These are phyloP conservation scores for Zygaena filipendulae DNA, from an alignment of 2,888 invertebrate species.

Conservation along the genomic window DNA sequence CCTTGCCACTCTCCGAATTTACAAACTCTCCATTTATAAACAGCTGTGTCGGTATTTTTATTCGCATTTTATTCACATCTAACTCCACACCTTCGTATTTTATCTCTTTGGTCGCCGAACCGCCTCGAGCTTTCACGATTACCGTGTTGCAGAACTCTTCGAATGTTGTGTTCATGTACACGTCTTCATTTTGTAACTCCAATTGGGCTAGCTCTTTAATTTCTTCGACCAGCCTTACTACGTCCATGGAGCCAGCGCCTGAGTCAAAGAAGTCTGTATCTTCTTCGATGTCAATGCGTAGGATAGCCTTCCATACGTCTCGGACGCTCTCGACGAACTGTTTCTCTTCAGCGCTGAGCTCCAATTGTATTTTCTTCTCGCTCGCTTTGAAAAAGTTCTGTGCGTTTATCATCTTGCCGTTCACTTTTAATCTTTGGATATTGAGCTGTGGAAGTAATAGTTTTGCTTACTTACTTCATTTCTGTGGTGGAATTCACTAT, in stretches of 20 bases:
- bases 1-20: conserved; percentile 75
- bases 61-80: conserved; percentile 83
- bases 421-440: conserved; percentile 79
- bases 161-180: conserved; percentile 93
- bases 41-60: conserved; percentile 89
- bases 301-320: conserved; percentile 86
- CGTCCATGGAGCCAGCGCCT: conserved; percentile 99
- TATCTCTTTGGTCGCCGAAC: conserved; percentile 59
- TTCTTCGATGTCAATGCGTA: conserved; percentile 78
- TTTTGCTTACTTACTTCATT: too few species aligned
- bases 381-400: conserved; percentile 78
- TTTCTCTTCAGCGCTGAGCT: conserved; percentile 80
- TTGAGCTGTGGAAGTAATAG: conserved; percentile 62
- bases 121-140: conserved; percentile 75
- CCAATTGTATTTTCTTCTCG: conserved; percentile 64
- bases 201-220: conserved; percentile 83
- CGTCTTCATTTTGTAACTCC: conserved; percentile 86
- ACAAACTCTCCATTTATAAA: conserved; percentile 94
- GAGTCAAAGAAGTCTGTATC: conserved; percentile 92
- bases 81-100: conserved; percentile 81
- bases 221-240: conserved; percentile 93
- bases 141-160: conserved; percentile 80
- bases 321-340: conserved; percentile 72
- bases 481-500: too few species aligned
- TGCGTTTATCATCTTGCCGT: conserved; percentile 85